Base-by-base conservation (phyloP, 2,113 vertebrate species). In the Rhineura floridana region DNA sequence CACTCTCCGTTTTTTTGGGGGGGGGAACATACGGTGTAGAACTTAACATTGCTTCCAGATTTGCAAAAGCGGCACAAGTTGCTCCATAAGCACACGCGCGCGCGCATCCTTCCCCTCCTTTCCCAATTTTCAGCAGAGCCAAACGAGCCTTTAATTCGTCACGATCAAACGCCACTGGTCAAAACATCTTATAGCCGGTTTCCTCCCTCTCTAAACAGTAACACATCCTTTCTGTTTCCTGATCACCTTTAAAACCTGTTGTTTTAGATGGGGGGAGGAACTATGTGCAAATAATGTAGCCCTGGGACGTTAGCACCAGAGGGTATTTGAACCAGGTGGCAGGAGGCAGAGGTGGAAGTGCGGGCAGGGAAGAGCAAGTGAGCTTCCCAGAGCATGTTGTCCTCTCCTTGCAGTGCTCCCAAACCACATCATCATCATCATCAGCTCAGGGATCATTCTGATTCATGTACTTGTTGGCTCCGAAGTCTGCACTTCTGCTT, bases 281-380 rank as follows among this genome's bases (percentile, higher is more conserved):
- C 23, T 65, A 0, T 15, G 87, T 1, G 33, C 85, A 1, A 23
- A 90, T 17, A 63, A 36, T 44, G 9, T 76, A n/a, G 65, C 63
- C 91, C 89, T 90, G 87, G 87, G 90, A 0, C 86, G 0, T 1
- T 80, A 4, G 19, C 2, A 13, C 72, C 17, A 44, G 0, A 73
- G 0, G 89, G 86, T 23, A 1, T 33, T 15, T 89, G 90, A 87
- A 88, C 93, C 91, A 52, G 42, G 83, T 84, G 87, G 90, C 87
- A 94, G 93, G 92, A 87, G 93, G 83, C 81, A n/a, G n/a, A n/a
- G n/a, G n/a, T n/a, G 70, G 93, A 93, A 91, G 85, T 87, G 89
- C 70, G 19, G 6, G 1, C 91, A 30, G 86, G 3, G 88, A 88
- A 52, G 90, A 65, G 17, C 0, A 73, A 0, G n/a, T n/a, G n/a